These are phyloP conservation scores for Dallia pectoralis DNA, from an alignment of 2,797 vertebrate species.

Conservation along the genomic window DNA sequence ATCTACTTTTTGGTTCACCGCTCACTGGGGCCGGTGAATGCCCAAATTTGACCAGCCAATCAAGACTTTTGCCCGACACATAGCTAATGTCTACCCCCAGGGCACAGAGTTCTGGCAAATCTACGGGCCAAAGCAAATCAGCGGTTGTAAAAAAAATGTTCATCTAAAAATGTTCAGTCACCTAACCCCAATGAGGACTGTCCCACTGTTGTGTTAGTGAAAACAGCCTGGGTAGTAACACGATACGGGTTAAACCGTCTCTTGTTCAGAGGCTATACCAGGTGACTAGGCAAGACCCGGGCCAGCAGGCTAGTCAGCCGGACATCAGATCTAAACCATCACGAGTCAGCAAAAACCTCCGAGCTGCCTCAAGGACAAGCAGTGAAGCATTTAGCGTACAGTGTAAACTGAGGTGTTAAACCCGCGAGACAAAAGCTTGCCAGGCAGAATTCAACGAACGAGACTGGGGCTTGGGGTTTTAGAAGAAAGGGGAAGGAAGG, in stretches of 20 bases:
- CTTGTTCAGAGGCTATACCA: constrained; percentile 61
- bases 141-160: no score
- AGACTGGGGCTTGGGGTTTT: no score
- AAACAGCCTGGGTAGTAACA: constrained; percentile 45
- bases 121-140: no score
- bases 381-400: constrained; percentile 1
- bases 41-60: no score
- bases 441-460: no score
- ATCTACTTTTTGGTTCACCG: no score
- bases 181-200: constrained; percentile 28
- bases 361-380: constrained; percentile 10
- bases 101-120: no score
- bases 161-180: constrained; percentile 51
- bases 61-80: no score
- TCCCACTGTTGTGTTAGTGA: constrained; percentile 56
- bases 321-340: constrained; percentile 51
- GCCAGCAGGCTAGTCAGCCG: constrained; percentile 46
- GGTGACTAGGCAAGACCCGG: constrained; percentile 51
- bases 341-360: constrained; percentile 37
- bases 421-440: no score
- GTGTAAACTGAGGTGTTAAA: background rate
- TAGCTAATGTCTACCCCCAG: no score
- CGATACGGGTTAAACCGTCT: constrained; percentile 56
- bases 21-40: no score
- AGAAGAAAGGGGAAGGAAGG: no score